Evolutionary conservation across 2,113 vertebrate species (phyloP), one percentile per base, ranked within the genome.

Genomic region (Oryzias woworae): DNA sequence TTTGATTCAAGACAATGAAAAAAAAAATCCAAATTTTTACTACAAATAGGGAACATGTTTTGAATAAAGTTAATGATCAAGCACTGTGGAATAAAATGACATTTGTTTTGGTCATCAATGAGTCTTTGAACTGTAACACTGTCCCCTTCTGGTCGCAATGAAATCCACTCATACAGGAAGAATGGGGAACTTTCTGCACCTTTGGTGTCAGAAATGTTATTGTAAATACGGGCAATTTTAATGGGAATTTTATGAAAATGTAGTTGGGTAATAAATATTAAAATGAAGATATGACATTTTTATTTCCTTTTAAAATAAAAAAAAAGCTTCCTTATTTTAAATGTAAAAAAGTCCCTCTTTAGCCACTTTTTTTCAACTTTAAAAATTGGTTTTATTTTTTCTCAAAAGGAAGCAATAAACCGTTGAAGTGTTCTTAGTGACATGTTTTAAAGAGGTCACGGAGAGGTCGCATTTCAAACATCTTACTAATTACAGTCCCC

Each of bases 121-220:
- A 53, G 47, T 64, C 47, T 69, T 71, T 84, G 58, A 8, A 12
- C 10, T 36, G 71, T 75, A 64, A 90, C 76, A 67, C 81, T 83
- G 85, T 89, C 89, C 85, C 85, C 90, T 85, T 54, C 83, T 91
- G 89, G 90, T 4, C 65, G 41, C 49, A 44, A 66, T n/a, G 5
- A 23, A 16, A 24, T 56, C 50, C 56, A 43, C 23, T 7, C 22
- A 62, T 56, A 56, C 24, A 57, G 45, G 23, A 54, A 1, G 22
- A 8, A 43, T 17, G 10, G 44, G 7, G 49, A 7, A 12, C 7
- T 28, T 66, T 4, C 5, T n/a, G 13, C 0, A 44, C 42, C 12
- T 44, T 36, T 26, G 41, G 5, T 36, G 26, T 7, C 46, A 36
- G 8, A 12, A 36, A 12, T 12, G 2, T 36, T 12, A 12, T 12